Base-by-base conservation (phyloP, 2,888 invertebrate species). In the Nipponacmea schrenckii region DNA sequence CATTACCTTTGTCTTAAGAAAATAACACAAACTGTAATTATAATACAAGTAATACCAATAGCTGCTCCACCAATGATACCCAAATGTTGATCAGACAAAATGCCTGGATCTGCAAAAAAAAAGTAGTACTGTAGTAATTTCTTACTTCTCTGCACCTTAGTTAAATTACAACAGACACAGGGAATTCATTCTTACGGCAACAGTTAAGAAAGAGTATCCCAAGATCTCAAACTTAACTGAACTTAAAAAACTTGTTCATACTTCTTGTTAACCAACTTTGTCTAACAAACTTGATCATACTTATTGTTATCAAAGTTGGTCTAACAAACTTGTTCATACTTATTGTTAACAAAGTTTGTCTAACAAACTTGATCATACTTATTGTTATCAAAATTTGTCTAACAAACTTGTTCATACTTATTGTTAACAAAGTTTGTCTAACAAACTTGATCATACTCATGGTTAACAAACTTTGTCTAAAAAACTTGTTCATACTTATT, bases 31-130 rank as follows among this genome's bases (percentile, higher is more conserved):
- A 71, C 67, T 12, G 71, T 74, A 64, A 74, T 67, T 44, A 74
- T 48, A 27, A 74, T 74, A 46, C 71, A 71, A 50, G 71, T 71
- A 15, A 74, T 48, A 24, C 71, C 71, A 26, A 74, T 74, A 27
- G 63, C 67, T 20, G 67, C 66, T 27, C 71, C 71, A 27, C 71
- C 71, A 15, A 74, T 66, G 44, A 74, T 74, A 4, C 71, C 71
- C 1, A 74, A 64, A 62, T 74, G 74, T 39, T 74, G 74, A 56
- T 74, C 71, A 39, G 70, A 68, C 44, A 73, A 48, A 1, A 44
- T 14, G 7, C 46, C 17, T 26, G 17, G 26, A 27, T 31, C 68
- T 68, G 44, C 56, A 62, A 0, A 17, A 67, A 24, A 26, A 46
- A 27, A 24, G 10, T 20, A n/a, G n/a, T n/a, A n/a, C n/a, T n/a